phyloP scores from a whole-genome alignment of 2,888 invertebrate species.

The Acronicta alni region DNA sequence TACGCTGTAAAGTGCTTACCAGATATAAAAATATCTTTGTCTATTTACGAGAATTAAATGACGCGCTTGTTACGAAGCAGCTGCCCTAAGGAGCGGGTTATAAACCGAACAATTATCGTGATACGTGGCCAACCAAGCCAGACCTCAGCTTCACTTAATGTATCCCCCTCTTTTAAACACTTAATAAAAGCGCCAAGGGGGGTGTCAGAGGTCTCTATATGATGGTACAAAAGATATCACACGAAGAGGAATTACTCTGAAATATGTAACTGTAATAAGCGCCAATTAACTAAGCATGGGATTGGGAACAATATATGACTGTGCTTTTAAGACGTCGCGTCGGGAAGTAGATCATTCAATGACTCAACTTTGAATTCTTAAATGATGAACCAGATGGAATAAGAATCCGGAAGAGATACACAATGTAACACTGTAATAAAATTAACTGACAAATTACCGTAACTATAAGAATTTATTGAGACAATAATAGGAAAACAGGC shows the following conservation, averaged over 20 bases:
- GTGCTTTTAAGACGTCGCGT: slow-evolving; percentile 66
- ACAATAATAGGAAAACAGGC: slow-evolving; percentile 59
- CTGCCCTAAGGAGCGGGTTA: slow-evolving; percentile 85
- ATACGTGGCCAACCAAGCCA: slow-evolving; percentile 68
- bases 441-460: slow-evolving; percentile 20
- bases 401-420: slow-evolving; percentile 30
- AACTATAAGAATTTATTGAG: slow-evolving; percentile 54
- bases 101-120: slow-evolving; percentile 86
- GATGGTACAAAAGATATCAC: slow-evolving; percentile 72
- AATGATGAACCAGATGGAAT: slow-evolving; percentile 31
- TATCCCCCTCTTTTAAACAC: slow-evolving; percentile 44
- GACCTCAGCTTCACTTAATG: slow-evolving; percentile 67
- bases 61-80: slow-evolving; percentile 85
- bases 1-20: slow-evolving; percentile 80
- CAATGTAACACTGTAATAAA: slow-evolving; percentile 18
- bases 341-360: slow-evolving; percentile 60
- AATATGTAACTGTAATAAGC: slow-evolving; percentile 86
- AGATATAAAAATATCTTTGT: slow-evolving; percentile 88
- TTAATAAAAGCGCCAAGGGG: slow-evolving; percentile 51
- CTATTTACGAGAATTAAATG: slow-evolving; percentile 88
- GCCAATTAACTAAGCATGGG: slow-evolving; percentile 85
- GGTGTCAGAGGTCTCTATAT: slow-evolving; percentile 63
- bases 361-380: slow-evolving; percentile 51
- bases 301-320: slow-evolving; percentile 72
- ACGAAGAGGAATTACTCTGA: slow-evolving; percentile 68